phyloP scores from a whole-genome alignment of 2,888 invertebrate genomes.

The Callimorpha dominula region DNA sequence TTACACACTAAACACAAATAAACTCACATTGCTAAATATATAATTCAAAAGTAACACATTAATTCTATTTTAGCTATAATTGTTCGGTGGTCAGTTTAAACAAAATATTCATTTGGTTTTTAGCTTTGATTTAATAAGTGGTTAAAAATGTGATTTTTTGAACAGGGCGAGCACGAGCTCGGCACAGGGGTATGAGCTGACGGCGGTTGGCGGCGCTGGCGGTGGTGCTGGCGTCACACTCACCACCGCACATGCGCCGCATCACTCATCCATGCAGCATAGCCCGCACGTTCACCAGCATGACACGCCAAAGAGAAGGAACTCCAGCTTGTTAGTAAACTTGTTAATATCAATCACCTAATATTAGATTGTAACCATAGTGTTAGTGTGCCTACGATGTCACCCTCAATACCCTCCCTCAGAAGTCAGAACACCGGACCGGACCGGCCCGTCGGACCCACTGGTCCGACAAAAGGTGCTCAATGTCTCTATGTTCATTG shows the following conservation, averaged over 20 bases:
- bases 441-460: too few species aligned
- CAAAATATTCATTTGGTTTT: too few species aligned
- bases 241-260: constrained; percentile 33
- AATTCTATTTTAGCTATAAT: neutral
- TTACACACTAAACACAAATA: neutral
- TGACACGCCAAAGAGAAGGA: constrained; percentile 63
- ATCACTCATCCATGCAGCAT: constrained; percentile 45
- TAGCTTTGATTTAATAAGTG: neutral
- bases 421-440: too few species aligned
- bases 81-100: too few species aligned
- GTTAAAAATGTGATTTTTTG: constrained; percentile 22
- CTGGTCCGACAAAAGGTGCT: too few species aligned
- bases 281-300: constrained; percentile 44
- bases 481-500: too few species aligned
- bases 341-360: neutral
- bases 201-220: constrained; percentile 57
- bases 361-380: neutral
- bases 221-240: constrained; percentile 34
- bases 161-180: constrained; percentile 60
- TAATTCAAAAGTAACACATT: constrained; percentile 5
- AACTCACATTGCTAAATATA: neutral
- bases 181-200: constrained; percentile 73
- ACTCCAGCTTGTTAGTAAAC: constrained; percentile 60
- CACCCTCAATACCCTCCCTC: too few species aligned
- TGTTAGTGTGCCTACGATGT: neutral